Base-by-base conservation (phyloP, 2,888 invertebrate species). In the Agriopis aurantiaria region DNA sequence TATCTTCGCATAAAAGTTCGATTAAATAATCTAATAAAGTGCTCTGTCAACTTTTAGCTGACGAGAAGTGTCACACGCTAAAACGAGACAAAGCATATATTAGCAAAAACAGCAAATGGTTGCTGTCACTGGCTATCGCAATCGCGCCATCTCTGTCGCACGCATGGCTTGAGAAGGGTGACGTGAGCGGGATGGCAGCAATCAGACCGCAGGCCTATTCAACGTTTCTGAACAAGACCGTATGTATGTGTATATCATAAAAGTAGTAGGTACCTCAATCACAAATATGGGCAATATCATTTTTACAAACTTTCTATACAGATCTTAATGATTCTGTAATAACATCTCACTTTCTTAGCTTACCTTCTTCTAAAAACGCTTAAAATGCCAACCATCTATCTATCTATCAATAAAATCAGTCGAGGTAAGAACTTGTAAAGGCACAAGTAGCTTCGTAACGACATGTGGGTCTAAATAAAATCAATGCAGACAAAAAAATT, bases 351-450 rank as follows among this genome's bases (percentile, higher is more conserved):
- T 14, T 8, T 49, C 7, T 6, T n/a, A 40, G 0, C 23, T 53
- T 12, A 41, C 33, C 5, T 14, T 53, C 17, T 11, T 12, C 56
- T 40, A 41, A 59, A 68, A 68, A 68, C 58, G 68, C 59, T 66
- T 78, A 75, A 79, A 81, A 80, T 77, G 75, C 75, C 77, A 80
- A 81, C 60, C 33, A 33, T 33, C 33, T 33, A 33, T 33, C 23
- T 33, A 33, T 33, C 33, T 33, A 33, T 33, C 55, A 55, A 14
- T 65, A 52, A 65, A 75, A 69, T 80, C 72, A 62, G 71, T 73
- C 79, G 74, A 77, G 73, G 75, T 46, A 43, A 49, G 69, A 57
- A 74, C 65, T 71, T 71, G 11, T 8, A 45, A 8, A 63, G 55
- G 60, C 66, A 61, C 68, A 57, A 17, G 46, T 23, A 43, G 49